phyloP scores from a whole-genome alignment of 1,140 invertebrate genomes.

The Hypothenemus hampei region DNA sequence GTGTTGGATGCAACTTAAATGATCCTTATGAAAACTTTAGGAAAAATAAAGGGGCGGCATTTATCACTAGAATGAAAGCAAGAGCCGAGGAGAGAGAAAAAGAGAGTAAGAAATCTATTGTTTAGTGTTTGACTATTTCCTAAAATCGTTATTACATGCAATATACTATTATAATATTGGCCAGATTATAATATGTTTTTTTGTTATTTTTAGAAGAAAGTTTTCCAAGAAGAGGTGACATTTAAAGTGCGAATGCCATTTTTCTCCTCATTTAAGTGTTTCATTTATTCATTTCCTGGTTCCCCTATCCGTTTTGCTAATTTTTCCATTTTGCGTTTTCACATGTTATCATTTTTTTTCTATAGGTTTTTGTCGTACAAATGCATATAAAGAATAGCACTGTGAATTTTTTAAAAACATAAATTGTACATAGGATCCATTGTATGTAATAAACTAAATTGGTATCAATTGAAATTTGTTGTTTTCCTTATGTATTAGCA shows the following conservation, averaged over 20 bases:
- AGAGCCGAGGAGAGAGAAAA: slow-evolving; percentile 75
- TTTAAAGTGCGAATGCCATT: neutral
- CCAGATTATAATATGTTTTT: neutral
- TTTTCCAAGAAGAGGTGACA: neutral
- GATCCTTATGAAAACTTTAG: slow-evolving; percentile 97
- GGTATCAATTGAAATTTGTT: no score
- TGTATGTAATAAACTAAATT: no score
- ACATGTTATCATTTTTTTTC: no score
- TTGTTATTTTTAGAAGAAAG: neutral
- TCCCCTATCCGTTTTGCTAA: no score
- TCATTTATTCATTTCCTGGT: neutral
- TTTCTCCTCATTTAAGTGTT: neutral
- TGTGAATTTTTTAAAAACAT: no score
- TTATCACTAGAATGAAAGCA: slow-evolving; percentile 93
- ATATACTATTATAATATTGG: no score
- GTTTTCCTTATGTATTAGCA: no score
- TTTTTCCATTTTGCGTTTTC: no score
- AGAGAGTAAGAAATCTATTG: slow-evolving; percentile 41
- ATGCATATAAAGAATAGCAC: no score
- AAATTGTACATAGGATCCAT: no score
- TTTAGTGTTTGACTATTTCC: neutral
- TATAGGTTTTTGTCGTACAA: no score
- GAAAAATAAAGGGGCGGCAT: slow-evolving; percentile 93
- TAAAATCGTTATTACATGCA: no score
- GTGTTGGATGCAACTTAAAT: slow-evolving; percentile 83